Conservation (phyloP, 2,113 vertebrate genomes). For the Silurus meridionalis region DNA sequence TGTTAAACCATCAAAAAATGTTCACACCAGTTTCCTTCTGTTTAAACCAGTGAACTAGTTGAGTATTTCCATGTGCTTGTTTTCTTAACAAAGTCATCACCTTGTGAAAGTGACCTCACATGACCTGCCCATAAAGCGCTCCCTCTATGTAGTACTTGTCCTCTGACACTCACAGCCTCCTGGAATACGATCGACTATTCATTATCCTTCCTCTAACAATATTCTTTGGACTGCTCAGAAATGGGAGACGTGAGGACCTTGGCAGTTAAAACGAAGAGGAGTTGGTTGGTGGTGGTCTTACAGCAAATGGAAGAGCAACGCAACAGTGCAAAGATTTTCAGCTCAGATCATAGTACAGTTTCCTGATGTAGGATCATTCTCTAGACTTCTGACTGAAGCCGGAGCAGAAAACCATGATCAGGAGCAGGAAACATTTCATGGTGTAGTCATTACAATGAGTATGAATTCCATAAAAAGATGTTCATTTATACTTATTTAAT, state of each 20-base stretch:
- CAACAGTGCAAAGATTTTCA: neutral
- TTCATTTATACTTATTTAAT: too few relatives aligned
- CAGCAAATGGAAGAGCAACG: neutral
- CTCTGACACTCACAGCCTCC: neutral
- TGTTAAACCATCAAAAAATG: neutral
- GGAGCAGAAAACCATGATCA: neutral
- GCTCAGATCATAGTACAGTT: neutral
- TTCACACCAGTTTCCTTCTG: neutral
- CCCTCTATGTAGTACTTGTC: neutral
- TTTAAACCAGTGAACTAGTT: neutral
- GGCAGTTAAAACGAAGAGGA: neutral
- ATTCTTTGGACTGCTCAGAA: neutral
- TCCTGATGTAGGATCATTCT: neutral
- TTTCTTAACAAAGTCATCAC: neutral
- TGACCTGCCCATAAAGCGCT: neutral
- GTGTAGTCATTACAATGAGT: neutral
- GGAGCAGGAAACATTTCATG: neutral
- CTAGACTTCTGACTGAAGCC: neutral
- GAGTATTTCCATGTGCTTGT: neutral
- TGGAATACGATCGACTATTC: neutral
- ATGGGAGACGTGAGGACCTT: neutral
- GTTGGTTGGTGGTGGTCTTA: neutral
- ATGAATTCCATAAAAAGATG: neutral
- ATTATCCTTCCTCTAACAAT: neutral
- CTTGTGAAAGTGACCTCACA: neutral